Conservation (phyloP, 2,113 vertebrate species). For the Dryoscopus gambensis region DNA sequence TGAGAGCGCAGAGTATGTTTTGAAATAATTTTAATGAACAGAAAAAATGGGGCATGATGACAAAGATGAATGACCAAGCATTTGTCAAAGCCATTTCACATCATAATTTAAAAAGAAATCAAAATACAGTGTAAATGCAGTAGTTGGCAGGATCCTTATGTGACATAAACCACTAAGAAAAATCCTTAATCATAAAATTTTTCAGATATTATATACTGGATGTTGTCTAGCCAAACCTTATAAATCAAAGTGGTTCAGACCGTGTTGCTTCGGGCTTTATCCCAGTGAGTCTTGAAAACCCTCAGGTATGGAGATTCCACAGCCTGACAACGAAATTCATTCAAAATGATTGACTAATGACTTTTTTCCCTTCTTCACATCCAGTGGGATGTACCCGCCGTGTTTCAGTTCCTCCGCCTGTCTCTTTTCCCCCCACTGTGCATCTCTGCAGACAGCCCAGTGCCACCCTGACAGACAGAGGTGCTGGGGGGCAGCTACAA, state of each 20-base stretch:
- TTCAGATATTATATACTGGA: background rate
- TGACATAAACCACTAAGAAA: background rate
- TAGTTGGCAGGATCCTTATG: background rate
- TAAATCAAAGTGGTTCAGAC: background rate
- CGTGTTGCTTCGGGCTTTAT: rapidly evolving
- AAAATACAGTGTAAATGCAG: background rate
- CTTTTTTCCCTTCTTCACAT: background rate
- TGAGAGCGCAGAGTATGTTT: background rate
- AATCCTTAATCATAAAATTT: background rate
- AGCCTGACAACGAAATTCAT: background rate
- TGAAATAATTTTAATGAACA: background rate
- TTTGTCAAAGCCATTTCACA: background rate
- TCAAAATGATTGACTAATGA: background rate
- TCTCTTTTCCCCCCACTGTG: background rate
- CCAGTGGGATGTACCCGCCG: background rate
- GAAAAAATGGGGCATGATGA: background rate
- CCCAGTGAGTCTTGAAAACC: background rate
- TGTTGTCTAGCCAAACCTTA: background rate
- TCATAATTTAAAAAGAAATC: background rate
- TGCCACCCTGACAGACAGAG: background rate
- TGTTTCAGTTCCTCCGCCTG: background rate
- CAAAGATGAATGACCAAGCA: background rate
- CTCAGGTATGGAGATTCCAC: background rate
- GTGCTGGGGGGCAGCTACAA: background rate
- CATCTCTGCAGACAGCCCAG: background rate